A percentile compares a stretch with the other conserved stretches of the same genome.
These are phyloP conservation scores for Halictus rubicundus DNA, from an alignment of 1,140 invertebrate species.

Conservation along the genomic window DNA sequence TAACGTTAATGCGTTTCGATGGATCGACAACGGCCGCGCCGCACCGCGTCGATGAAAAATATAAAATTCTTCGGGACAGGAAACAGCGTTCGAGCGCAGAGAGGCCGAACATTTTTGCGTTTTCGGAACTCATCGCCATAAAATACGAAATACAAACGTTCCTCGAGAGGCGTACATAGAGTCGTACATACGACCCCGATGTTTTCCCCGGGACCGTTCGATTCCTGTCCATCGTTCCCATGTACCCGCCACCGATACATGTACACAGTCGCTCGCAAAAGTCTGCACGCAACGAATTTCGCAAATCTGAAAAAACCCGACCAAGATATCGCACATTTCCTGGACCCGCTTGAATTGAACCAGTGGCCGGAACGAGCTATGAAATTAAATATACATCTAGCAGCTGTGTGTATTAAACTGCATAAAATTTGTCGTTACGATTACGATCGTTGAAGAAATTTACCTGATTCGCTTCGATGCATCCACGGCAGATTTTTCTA, in stretches of 20 bases:
- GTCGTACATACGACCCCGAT: slow-evolving; percentile 42
- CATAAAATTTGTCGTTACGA: too few relatives aligned
- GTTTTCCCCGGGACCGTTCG: slow-evolving; percentile 26
- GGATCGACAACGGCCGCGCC: slow-evolving; percentile 9
- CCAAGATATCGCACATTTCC: too few relatives aligned
- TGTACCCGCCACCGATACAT: background rate
- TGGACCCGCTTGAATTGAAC: too few relatives aligned
- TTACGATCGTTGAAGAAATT: too few relatives aligned
- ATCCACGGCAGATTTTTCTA: too few relatives aligned
- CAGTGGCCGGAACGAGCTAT: too few relatives aligned
- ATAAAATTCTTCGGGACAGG: slow-evolving; percentile 29
- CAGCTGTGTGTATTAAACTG: too few relatives aligned
- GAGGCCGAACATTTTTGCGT: slow-evolving; percentile 34
- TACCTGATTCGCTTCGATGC: too few relatives aligned
- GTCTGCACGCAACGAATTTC: too few relatives aligned
- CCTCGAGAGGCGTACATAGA: slow-evolving; percentile 43
- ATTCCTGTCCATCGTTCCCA: background rate
- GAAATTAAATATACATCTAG: too few relatives aligned
- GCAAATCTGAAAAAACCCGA: too few relatives aligned
- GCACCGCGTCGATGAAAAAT: background rate
- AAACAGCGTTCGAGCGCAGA: background rate
- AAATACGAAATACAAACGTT: slow-evolving; percentile 61
- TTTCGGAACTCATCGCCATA: slow-evolving; percentile 45
- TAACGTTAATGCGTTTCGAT: slow-evolving; percentile 50
- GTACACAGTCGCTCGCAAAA: too few relatives aligned